Percentiles rank a stretch among this genome's conserved stretches.
phyloP scores from a whole-genome alignment of 2,888 invertebrate species.

The Leucophenga montana region DNA sequence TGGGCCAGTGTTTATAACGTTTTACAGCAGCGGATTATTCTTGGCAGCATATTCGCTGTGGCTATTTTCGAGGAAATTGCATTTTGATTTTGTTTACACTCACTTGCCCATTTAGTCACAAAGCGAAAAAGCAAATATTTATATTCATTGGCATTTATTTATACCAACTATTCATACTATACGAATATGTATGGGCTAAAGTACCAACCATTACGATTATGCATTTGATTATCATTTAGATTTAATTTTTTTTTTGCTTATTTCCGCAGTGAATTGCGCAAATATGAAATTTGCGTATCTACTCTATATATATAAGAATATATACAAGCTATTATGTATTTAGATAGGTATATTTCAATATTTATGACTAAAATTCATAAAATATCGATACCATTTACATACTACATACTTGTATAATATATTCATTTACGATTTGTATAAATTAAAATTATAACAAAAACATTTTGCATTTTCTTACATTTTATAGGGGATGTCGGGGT shows the following conservation, averaged over 20 bases:
- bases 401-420: too few species aligned
- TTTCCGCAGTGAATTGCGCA: not conserved
- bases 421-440: conserved; percentile 17
- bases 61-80: not conserved
- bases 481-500: conserved; percentile 74
- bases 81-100: conserved; percentile 16
- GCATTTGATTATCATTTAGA: too few species aligned
- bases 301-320: too few species aligned
- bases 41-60: conserved; percentile 2
- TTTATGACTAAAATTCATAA: not conserved
- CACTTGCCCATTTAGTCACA: not conserved
- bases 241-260: too few species aligned
- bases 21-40: not conserved
- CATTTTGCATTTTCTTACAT: conserved; percentile 27
- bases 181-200: too few species aligned
- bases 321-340: not conserved
- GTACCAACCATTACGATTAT: too few species aligned
- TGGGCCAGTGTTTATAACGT: too few species aligned
- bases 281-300: not conserved
- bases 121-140: too few species aligned
- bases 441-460: not conserved
- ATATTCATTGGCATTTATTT: too few species aligned
- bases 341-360: not conserved
- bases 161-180: too few species aligned
- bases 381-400: too few species aligned